Percentiles rank a stretch among this genome's conserved stretches.
Evolutionary conservation across 2,113 vertebrate species (phyloP).

Genomic region (Hippopotamus amphibius): DNA sequence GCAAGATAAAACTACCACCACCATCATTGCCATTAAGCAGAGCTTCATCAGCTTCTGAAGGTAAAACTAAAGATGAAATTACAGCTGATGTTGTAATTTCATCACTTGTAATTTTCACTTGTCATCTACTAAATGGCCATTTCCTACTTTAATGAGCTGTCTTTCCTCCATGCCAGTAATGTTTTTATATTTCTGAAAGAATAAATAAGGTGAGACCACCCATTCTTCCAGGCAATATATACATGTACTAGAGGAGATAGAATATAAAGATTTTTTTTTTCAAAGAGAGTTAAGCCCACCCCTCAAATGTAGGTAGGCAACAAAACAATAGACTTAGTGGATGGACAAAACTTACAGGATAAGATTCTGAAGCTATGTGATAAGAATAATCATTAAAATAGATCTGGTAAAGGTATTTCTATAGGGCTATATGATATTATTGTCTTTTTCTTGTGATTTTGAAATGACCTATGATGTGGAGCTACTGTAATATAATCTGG

Average conservation of each 20-base stretch:
- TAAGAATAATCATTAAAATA: background rate
- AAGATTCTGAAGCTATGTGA: background rate
- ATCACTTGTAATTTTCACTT: background rate
- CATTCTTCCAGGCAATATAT: background rate
- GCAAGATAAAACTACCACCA: background rate
- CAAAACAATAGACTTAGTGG: background rate
- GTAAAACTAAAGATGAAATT: background rate
- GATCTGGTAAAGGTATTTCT: background rate
- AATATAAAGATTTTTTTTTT: background rate
- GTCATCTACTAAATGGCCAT: background rate
- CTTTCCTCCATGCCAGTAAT: background rate
- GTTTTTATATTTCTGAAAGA: background rate
- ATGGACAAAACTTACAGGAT: background rate
- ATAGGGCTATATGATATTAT: background rate
- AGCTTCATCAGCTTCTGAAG: background rate
- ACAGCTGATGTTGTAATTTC: background rate
- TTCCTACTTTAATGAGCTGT: background rate
- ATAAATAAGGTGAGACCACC: background rate
- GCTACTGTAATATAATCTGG: background rate
- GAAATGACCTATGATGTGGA: background rate
- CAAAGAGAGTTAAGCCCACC: background rate
- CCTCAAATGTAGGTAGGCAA: background rate
- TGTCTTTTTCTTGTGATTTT: background rate
- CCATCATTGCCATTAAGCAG: background rate
- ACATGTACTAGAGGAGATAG: background rate